Evolutionary conservation across 2,797 vertebrate species (phyloP).

Genomic region (Ambastaia sidthimunki): DNA sequence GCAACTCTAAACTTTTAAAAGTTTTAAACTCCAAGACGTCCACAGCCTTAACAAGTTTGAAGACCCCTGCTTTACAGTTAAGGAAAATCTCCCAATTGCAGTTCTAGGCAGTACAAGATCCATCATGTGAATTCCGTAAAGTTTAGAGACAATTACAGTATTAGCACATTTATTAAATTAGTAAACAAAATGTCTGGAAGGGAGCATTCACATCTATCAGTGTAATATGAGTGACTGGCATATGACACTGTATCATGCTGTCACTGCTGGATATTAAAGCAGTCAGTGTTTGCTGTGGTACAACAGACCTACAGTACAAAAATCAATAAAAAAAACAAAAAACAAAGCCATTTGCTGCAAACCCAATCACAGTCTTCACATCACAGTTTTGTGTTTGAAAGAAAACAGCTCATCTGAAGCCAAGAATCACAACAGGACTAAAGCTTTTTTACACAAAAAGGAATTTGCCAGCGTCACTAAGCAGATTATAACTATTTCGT

Average conservation of each 20-base stretch:
- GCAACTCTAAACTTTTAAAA: neutral
- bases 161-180: neutral
- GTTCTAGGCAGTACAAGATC: slow-evolving; percentile 6
- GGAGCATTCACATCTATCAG: neutral
- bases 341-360: neutral
- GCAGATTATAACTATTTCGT: neutral
- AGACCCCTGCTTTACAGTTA: too few relatives aligned
- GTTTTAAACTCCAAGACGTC: too few relatives aligned
- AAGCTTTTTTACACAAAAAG: slow-evolving; percentile 9
- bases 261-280: neutral
- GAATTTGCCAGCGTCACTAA: slow-evolving; percentile 15
- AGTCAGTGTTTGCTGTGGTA: neutral
- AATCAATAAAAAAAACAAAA: slow-evolving; percentile 48
- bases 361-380: neutral
- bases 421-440: neutral
- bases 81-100: neutral
- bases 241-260: neutral
- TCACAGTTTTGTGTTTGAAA: neutral
- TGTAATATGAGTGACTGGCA: neutral
- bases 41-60: too few relatives aligned
- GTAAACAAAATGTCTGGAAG: neutral
- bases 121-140: neutral
- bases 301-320: neutral
- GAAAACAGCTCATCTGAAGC: neutral
- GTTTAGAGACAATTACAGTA: neutral